Conservation (phyloP, 2,888 invertebrate species). For the Aphidius colemani region DNA sequence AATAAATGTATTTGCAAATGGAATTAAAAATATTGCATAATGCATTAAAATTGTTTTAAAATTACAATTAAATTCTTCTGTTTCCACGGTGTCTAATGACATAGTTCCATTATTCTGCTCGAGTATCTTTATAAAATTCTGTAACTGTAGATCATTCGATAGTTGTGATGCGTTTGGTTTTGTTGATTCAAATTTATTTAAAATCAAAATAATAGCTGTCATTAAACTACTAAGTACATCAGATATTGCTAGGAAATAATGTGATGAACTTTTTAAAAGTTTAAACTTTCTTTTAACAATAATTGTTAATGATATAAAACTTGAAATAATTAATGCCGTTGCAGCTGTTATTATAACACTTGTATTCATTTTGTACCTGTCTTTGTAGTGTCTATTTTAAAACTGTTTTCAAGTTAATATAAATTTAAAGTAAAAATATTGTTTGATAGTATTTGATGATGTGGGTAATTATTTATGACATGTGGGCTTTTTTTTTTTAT, state of each 20-base stretch:
- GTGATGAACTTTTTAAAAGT: conserved; percentile 35
- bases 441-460: too few species aligned
- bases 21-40: conserved; percentile 50
- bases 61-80: conserved; percentile 35
- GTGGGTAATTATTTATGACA: too few species aligned
- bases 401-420: neutral
- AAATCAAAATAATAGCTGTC: conserved; percentile 36
- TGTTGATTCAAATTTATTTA: conserved; percentile 31
- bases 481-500: too few species aligned
- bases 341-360: conserved; percentile 39
- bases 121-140: conserved; percentile 24
- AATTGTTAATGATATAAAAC: conserved; percentile 41
- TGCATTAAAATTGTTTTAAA: conserved; percentile 41
- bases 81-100: neutral
- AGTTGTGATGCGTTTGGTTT: neutral
- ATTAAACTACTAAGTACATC: conserved; percentile 43
- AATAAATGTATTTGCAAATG: conserved; percentile 53
- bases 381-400: neutral
- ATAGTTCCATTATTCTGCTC: conserved; percentile 15
- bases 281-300: conserved; percentile 40
- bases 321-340: conserved; percentile 42
- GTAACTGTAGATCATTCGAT: neutral
- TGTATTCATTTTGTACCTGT: conserved; percentile 40
- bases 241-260: conserved; percentile 45
- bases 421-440: too few species aligned